Conservation (phyloP, 1,140 invertebrate genomes). For the Chironomus tepperi region DNA sequence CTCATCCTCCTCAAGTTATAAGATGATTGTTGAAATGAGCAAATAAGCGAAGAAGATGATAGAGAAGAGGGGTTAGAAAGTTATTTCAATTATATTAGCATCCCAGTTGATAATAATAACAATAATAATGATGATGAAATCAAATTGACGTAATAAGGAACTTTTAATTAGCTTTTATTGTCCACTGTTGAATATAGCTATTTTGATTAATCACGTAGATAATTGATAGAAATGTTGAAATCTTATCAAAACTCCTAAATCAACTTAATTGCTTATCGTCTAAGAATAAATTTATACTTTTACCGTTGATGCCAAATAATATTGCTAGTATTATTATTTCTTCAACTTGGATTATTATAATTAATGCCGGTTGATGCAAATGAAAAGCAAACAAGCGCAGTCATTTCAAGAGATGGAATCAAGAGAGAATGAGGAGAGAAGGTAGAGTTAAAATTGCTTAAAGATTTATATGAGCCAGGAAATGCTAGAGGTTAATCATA, state of each 20-base stretch:
- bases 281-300: too few species aligned
- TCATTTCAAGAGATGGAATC: too few species aligned
- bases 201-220: background rate
- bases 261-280: background rate
- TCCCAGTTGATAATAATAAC: background rate
- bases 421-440: too few species aligned
- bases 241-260: background rate
- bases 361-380: too few species aligned
- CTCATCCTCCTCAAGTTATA: background rate
- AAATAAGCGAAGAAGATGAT: background rate
- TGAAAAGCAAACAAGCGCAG: too few species aligned
- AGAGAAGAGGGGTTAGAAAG: background rate
- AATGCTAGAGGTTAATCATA: constrained; percentile 4
- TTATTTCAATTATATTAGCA: background rate
- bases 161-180: constrained; percentile 9
- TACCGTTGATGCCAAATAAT: background rate
- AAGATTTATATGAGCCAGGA: background rate
- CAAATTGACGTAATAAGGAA: background rate
- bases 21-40: background rate
- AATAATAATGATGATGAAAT: background rate
- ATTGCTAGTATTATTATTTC: background rate
- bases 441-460: background rate
- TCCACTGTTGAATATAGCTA: background rate
- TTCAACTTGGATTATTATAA: background rate
- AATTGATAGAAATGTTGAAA: too few species aligned